Evolutionary conservation across 2,797 vertebrate genomes (phyloP).

Genomic region (Octomys mimax): DNA sequence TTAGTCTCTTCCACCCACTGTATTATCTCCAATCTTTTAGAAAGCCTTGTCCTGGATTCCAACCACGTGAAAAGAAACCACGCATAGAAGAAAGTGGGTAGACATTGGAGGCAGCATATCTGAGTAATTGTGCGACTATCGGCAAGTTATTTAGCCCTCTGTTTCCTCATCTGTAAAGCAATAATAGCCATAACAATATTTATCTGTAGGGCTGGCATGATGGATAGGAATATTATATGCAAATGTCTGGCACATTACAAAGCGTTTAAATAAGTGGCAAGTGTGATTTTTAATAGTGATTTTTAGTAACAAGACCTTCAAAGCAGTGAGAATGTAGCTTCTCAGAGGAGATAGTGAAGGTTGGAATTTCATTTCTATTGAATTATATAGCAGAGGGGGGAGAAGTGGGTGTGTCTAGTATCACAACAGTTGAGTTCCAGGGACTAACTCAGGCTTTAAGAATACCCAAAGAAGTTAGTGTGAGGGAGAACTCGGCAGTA

Average conservation of each 20-base stretch:
- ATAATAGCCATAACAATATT: neutral
- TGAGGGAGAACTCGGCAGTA: neutral
- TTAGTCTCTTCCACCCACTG: neutral
- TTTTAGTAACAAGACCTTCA: constrained; percentile 32
- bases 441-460: constrained; percentile 5
- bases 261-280: neutral
- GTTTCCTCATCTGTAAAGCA: neutral
- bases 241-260: neutral
- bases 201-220: neutral
- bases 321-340: neutral
- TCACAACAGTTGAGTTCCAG: neutral
- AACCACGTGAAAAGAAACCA: neutral
- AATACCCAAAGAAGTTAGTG: neutral
- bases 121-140: constrained; percentile 6
- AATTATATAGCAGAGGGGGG: neutral
- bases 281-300: neutral
- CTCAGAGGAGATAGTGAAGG: neutral
- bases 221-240: neutral
- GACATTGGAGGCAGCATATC: neutral
- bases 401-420: neutral
- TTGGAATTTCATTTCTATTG: neutral
- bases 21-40: neutral
- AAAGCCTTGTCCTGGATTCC: neutral
- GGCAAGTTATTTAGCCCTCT: neutral
- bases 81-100: neutral